Evolutionary conservation across 2,797 vertebrate species (phyloP).

Genomic region (Euthynnus affinis): DNA sequence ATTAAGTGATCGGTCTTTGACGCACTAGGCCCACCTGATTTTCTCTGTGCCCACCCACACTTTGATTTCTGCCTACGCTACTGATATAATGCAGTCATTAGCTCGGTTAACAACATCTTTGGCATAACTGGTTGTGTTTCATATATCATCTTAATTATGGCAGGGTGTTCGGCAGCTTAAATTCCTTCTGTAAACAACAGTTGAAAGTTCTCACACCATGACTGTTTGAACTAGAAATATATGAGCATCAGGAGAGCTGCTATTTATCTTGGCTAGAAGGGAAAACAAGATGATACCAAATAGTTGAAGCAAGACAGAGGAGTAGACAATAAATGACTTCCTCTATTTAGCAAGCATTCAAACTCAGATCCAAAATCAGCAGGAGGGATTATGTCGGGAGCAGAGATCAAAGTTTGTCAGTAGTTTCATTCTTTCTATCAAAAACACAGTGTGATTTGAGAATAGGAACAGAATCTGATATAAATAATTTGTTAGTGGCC

Average conservation of each 20-base stretch:
- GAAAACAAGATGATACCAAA: constrained; percentile 41
- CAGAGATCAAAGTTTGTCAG: constrained; percentile 15
- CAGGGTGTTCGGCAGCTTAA: neutral
- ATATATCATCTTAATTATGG: neutral
- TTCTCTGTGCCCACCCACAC: too few relatives aligned
- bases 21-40: too few relatives aligned
- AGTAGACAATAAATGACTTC: constrained; percentile 45
- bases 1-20: too few relatives aligned
- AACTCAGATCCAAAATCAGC: constrained; percentile 28
- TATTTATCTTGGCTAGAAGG: constrained; percentile 49
- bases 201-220: constrained; percentile 25
- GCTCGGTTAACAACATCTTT: constrained; percentile 17
- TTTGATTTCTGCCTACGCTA: too few relatives aligned
- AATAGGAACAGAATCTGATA: neutral
- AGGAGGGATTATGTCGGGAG: neutral
- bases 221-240: constrained; percentile 42
- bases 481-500: neutral
- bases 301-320: constrained; percentile 22
- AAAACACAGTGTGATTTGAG: neutral
- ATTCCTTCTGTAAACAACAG: constrained; percentile 25
- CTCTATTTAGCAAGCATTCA: constrained; percentile 27
- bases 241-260: constrained; percentile 34
- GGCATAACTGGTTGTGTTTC: neutral
- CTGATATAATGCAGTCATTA: constrained; percentile 5
- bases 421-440: neutral